Evolutionary conservation across 2,113 vertebrate species (phyloP), one percentile per base, ranked within the genome.

Genomic region (Datnioides undecimradiatus): DNA sequence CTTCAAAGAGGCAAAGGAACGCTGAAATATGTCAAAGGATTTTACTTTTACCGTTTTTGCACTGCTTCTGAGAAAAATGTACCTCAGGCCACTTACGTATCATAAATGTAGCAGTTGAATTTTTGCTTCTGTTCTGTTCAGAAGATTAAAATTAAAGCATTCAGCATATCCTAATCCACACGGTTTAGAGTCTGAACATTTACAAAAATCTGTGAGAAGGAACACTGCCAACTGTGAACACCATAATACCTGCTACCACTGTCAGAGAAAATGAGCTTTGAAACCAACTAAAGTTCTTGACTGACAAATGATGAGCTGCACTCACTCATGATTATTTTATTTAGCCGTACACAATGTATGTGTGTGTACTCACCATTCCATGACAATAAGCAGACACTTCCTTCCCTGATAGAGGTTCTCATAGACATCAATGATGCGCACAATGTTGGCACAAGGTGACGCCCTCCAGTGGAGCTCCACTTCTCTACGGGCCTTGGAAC

Each of bases 391-490:
- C 70, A 99, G 94, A 88, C 98, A 99, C 83, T 98, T 99, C 76
- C 93, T 94, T 7, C 94, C 89, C 54, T 99, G 97, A 58, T 99
- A 98, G 10, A 99, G 96, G 86, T 99, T 99, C 90, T 99, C 98
- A 2, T 96, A 99, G 82, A 99, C 97, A 0, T 99, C 98, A 81
- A 98, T 93, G 73, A 99, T 99, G 51, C 96, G 95, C 25, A 99
- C 98, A 3, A 99, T 99, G 91, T 99, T 96, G 0, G 96, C 57
- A 27, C 98, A 99, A 66, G 97, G 97, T 0, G 97, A 99, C 0
- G 98, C 98, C 48, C 98, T 92, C 96, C 97, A 98, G 91, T 99
- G 98, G 76, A 99, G 94, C 76, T 99, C 98, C 80, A 98, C 97
- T 67, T 99, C 98, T 27, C 98, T 93, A 29, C 97, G 97, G 1